Conservation (phyloP, 2,113 vertebrate species). For the Ceyx cyanopectus region DNA sequence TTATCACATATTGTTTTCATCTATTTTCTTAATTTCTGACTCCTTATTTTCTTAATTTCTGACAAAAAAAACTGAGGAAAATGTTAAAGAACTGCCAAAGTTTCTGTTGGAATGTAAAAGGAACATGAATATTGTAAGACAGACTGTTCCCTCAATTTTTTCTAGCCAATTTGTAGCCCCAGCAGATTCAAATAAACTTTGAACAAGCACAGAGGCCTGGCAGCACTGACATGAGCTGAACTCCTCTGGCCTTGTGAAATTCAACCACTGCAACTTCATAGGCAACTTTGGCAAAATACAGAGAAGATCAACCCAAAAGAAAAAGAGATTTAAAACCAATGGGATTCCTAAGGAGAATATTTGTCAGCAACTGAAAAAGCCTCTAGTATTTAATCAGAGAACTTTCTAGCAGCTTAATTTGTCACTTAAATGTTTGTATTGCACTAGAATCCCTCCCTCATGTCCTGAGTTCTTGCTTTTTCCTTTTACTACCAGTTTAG, state of each 20-base stretch:
- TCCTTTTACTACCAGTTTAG: neutral
- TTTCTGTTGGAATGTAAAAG: conserved; percentile 4
- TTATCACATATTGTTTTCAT: neutral
- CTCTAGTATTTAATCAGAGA: neutral
- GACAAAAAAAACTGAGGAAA: conserved; percentile 7
- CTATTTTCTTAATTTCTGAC: neutral
- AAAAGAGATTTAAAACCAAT: neutral
- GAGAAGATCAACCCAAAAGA: neutral
- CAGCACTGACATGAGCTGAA: neutral
- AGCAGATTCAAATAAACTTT: conserved; percentile 7
- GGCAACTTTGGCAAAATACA: conserved; percentile 13
- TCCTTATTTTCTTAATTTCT: too few species aligned
- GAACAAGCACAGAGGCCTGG: conserved; percentile 32
- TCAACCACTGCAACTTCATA: neutral
- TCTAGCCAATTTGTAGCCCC: conserved; percentile 35
- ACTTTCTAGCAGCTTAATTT: neutral
- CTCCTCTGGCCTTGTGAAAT: neutral
- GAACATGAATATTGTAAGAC: neutral
- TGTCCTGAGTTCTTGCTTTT: neutral
- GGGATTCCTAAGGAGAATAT: neutral
- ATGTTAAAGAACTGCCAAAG: neutral
- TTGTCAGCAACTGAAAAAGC: neutral
- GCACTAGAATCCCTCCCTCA: neutral
- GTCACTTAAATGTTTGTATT: neutral
- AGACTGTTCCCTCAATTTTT: neutral